Evolutionary conservation across 2,113 vertebrate genomes (phyloP).

Genomic region (Ochotona princeps): DNA sequence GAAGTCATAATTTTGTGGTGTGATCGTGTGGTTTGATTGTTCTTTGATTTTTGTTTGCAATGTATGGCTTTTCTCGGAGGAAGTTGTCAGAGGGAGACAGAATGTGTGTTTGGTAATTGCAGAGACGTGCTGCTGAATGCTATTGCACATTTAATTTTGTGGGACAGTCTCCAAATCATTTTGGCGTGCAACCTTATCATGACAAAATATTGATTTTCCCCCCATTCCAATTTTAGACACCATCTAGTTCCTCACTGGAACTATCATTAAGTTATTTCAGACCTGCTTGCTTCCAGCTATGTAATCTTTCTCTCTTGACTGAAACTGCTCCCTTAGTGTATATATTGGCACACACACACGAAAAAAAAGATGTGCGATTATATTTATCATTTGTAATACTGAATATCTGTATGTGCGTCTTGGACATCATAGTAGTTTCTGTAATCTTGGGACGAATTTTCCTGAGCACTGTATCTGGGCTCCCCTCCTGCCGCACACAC

Average conservation of each 20-base stretch:
- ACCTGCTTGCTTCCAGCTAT: neutral
- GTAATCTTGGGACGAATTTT: neutral
- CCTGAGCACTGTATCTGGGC: neutral
- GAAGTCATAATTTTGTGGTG: neutral
- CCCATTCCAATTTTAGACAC: neutral
- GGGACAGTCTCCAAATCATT: neutral
- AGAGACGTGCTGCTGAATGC: neutral
- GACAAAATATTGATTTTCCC: neutral
- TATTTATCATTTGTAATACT: neutral
- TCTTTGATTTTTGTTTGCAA: slow-evolving; percentile 7
- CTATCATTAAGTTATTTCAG: neutral
- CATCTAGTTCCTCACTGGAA: slow-evolving; percentile 15
- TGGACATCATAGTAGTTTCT: neutral
- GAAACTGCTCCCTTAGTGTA: neutral
- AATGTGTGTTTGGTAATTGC: slow-evolving; percentile 25
- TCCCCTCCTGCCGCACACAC: neutral
- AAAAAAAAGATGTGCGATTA: neutral
- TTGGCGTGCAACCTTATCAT: neutral
- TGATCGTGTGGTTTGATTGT: neutral
- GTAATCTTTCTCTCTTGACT: slow-evolving; percentile 13
- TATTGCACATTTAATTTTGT: neutral
- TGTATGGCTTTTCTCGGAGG: slow-evolving; percentile 19
- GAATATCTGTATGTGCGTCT: neutral
- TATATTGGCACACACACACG: neutral
- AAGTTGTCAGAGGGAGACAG: neutral